phyloP scores from a whole-genome alignment of 2,113 vertebrate species.

The Ctenodactylus gundi region DNA sequence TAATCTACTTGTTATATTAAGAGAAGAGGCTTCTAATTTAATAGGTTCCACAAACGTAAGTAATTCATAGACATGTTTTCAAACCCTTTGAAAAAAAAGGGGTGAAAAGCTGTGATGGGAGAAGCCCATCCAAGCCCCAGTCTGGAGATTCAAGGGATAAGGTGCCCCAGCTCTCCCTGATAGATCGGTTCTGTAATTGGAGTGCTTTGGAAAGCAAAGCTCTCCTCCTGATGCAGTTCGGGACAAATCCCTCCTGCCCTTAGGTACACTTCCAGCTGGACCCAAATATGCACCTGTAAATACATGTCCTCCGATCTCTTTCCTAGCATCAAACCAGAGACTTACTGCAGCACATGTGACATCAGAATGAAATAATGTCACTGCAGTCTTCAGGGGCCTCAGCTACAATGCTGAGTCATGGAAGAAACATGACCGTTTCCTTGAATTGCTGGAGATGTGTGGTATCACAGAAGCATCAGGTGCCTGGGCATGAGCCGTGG shows the following conservation, averaged over 20 bases:
- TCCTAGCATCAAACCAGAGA: not conserved
- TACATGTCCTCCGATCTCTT: not conserved
- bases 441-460: not conserved
- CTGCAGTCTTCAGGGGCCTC: not conserved
- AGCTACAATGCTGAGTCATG: fast-evolving
- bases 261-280: not conserved
- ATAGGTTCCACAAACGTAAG: constrained; percentile 68
- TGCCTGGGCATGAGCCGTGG: fast-evolving
- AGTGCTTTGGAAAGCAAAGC: not conserved
- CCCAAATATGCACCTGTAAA: not conserved
- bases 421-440: not conserved
- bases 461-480: not conserved
- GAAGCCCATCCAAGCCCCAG: not conserved
- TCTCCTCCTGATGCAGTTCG: no score
- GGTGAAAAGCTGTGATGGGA: constrained; percentile 35
- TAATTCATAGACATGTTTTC: constrained; percentile 73
- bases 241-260: not conserved
- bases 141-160: not conserved
- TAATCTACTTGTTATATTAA: constrained; percentile 65
- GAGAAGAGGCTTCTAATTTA: constrained; percentile 74
- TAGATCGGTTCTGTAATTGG: not conserved
- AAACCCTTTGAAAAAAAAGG: constrained; percentile 61
- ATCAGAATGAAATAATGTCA: not conserved
- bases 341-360: not conserved
- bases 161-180: no score